Percentiles rank a stretch among this genome's conserved stretches.
Conservation (phyloP, 2,888 invertebrate species). For the Octonoba sinensis region DNA sequence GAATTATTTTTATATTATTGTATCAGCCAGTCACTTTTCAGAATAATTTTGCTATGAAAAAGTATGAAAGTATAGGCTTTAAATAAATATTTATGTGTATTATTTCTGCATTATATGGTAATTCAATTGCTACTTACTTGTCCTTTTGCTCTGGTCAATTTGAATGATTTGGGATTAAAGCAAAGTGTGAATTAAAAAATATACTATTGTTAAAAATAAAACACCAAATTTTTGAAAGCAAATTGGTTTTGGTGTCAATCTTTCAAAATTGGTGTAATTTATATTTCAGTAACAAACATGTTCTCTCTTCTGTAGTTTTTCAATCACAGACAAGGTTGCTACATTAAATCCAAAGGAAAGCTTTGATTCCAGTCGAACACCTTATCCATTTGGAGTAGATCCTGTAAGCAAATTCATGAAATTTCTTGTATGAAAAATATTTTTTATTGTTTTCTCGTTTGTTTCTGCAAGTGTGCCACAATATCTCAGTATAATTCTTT, state of each 20-base stretch:
- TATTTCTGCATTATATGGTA: no score
- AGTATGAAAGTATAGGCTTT: no score
- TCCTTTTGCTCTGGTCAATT: no score
- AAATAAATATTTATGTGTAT: no score
- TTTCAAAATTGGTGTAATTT: not conserved
- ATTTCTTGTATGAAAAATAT: not conserved
- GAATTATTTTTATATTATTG: no score
- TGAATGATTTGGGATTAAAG: no score
- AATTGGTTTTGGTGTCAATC: not conserved
- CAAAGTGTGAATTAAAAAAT: no score
- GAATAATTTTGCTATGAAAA: no score
- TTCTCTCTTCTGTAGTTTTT: not conserved
- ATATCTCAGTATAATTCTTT: no score
- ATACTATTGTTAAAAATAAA: no score
- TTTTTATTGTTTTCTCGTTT: not conserved
- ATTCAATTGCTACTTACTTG: no score
- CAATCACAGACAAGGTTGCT: not conserved
- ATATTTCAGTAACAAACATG: not conserved
- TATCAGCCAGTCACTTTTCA: no score
- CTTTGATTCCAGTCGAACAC: conserved; percentile 70
- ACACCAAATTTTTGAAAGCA: not conserved
- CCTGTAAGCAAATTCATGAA: conserved; percentile 73
- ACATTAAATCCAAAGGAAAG: conserved; percentile 63
- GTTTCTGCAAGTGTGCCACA: not conserved
- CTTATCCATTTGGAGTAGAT: conserved; percentile 92